Base-by-base conservation (phyloP, 1,140 invertebrate genomes). In the Drosophila tropicalis region DNA sequence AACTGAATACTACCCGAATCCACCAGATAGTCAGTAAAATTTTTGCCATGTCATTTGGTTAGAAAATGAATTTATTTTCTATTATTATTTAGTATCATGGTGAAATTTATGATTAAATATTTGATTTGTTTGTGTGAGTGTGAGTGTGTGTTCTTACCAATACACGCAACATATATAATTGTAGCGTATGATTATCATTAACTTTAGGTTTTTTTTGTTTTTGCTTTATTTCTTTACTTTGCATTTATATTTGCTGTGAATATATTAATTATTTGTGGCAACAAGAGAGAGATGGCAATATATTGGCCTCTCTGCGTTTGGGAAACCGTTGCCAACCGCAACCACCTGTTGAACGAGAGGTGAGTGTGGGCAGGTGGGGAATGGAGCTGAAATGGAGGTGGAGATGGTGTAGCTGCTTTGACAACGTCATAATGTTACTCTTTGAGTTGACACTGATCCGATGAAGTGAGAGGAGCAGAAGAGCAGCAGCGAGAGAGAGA, bases 291-390 rank as follows among this genome's bases (percentile, higher is more conserved):
- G 17, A 36, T 3, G 12, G 36, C 36, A 13, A 39, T 13, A 13
- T 39, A 13, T 39, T 39, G 32, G n/a, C 56, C 29, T 15, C 29
- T 17, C n/a, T 36, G 29, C 5, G 29, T 17, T 17, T 17, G 0
- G 5, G 29, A 29, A 29, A 29, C 29, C 29, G n/a, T 17, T 57
- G 55, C 29, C 32, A 32, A 32, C 36, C 70, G 29, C 54, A 76
- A 60, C 66, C 73, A 76, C 73, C 72, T 76, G 73, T 76, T 76
- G 73, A 17, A 13, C 9, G 36, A n/a, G 12, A 54, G n/a, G 10
- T 40, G 29, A 60, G 19, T 29, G 29, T 5, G 29, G 29, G 29
- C 5, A 15, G 36, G 51, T 58, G 68, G n/a, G 44, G 17, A 3
- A 22, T n/a, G n/a, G 29, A 29, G 15, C 4, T 0, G 44, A 41